Base-by-base conservation (phyloP, 1,140 invertebrate species). In the Aphelenchoides besseyi region DNA sequence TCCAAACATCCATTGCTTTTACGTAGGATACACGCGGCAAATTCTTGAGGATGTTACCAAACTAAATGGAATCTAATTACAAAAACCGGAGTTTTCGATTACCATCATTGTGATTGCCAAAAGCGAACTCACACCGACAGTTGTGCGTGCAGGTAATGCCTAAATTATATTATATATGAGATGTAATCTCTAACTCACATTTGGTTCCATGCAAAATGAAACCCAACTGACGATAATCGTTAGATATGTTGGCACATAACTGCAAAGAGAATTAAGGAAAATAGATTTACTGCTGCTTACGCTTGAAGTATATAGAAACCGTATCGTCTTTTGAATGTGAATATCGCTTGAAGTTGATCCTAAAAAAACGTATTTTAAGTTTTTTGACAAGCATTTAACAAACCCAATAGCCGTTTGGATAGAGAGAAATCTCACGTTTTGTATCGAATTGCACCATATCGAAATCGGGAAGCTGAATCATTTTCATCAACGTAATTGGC, bases 281-380 rank as follows among this genome's bases (percentile, higher is more conserved):
- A 23, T 36, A 63, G 12, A 28, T 52, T 41, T 37, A 83, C 78
- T 3, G 78, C 79, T 23, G 83, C 61, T 62, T 84, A 83, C 0
- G 82, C 82, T 63, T 83, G 82, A 29, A 83, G 71, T 48, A 83
- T 84, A 62, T 83, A 83, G 48, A 84, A 83, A 9, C 81, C 81
- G 57, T 84, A 83, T 16, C 82, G 74, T n/a, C 82, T 79, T 67
- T 84, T 83, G 70, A 83, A 83, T 29, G 79, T 83, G 68, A 83
- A 84, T 9, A 64, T 55, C 12, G 66, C 78, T 64, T 78, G 69
- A 5, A 81, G 69, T 66, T 82, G 75, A 75, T 82, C 81, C 80
- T 79, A 83, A 57, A 78, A 75, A 0, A 48, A 48, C 12, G 12
- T 12, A 48, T 48, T n/a, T 12, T 12, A 48, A 12, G 41, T 23